These are phyloP conservation scores for Apogon hyalosoma DNA, from an alignment of 2,797 vertebrate species.

Conservation along the genomic window DNA sequence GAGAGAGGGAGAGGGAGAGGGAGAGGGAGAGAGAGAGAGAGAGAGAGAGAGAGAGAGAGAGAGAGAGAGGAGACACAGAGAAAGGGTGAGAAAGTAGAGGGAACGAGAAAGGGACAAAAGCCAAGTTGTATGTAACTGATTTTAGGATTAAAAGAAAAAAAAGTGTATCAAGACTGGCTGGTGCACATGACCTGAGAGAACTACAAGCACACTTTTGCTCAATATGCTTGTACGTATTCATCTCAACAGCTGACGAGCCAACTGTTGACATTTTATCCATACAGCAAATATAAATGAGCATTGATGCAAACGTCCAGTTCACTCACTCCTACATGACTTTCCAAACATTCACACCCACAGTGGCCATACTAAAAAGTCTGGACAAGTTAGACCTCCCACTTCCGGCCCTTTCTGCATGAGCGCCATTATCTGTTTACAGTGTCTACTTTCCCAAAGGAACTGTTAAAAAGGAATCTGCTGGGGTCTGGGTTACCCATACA, in stretches of 20 bases:
- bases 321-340: slow-evolving; percentile 35
- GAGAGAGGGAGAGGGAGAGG: neutral
- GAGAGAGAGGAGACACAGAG: no score
- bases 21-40: slow-evolving; percentile 22
- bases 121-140: slow-evolving; percentile 53
- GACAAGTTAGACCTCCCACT: slow-evolving; percentile 67
- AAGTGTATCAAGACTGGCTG: slow-evolving; percentile 51
- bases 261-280: slow-evolving; percentile 41
- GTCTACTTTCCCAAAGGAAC: slow-evolving; percentile 71
- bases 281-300: slow-evolving; percentile 44
- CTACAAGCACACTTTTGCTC: slow-evolving; percentile 35
- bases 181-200: slow-evolving; percentile 33
- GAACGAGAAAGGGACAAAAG: slow-evolving; percentile 48
- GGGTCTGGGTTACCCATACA: slow-evolving; percentile 54
- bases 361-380: slow-evolving; percentile 56
- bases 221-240: slow-evolving; percentile 28
- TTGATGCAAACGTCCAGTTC: slow-evolving; percentile 23
- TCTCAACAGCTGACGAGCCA: slow-evolving; percentile 27
- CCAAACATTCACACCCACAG: slow-evolving; percentile 51
- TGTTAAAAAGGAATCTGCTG: slow-evolving; percentile 70
- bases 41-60: no score
- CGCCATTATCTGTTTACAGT: slow-evolving; percentile 80
- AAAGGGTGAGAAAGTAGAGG: slow-evolving; percentile 45
- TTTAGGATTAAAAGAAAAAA: slow-evolving; percentile 63
- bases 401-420: slow-evolving; percentile 76